Base-by-base conservation (phyloP, 1,140 invertebrate genomes). In the Calephelis nemesis region DNA sequence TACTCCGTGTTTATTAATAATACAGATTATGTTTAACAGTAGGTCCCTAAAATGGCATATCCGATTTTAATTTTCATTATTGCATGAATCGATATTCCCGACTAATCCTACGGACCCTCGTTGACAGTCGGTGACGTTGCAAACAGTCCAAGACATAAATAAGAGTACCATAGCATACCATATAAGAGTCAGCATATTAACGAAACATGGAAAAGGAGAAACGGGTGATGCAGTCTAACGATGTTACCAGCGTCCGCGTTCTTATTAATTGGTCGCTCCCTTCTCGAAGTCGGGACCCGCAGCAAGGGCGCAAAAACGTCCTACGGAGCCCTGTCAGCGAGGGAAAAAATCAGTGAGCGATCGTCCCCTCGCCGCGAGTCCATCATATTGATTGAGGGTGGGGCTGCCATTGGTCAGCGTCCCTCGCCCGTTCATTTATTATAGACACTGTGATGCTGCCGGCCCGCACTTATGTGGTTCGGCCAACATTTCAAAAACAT, bases 321-420 rank as follows among this genome's bases (percentile, higher is more conserved):
- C 87, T 88, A 82, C 85, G 81, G 85, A 83, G 81, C 82, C 80
- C 86, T 91, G 88, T 91, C 88, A 91, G 87, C 83, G 88, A 89
- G 87, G 88, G 87, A 91, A 91, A 91, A 91, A 91, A 91, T 91
- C 87, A 91, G 88, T 91, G 88, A 91, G 85, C 88, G 88, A 91
- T 91, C 88, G 87, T 87, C 88, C 88, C 88, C 88, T 90, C 85
- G 87, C 87, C 74, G 74, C 78, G 84, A 90, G 87, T 91, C 88
- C 87, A 91, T 91, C 88, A 91, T 91, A 91, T 91, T 91, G 88
- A 91, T 91, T 91, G 88, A 91, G 87, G 87, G 88, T 84, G 88
- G 88, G 83, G 85, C 85, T 77, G 78, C 84, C 86, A 84, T 82
- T 86, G 88, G 85, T 86, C 87, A 88, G 85, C 82, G 76, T 87